A percentile compares a stretch with the other conserved stretches of the same genome.
Conservation (phyloP, 2,113 vertebrate species). For the Triplophysa dalaica region DNA sequence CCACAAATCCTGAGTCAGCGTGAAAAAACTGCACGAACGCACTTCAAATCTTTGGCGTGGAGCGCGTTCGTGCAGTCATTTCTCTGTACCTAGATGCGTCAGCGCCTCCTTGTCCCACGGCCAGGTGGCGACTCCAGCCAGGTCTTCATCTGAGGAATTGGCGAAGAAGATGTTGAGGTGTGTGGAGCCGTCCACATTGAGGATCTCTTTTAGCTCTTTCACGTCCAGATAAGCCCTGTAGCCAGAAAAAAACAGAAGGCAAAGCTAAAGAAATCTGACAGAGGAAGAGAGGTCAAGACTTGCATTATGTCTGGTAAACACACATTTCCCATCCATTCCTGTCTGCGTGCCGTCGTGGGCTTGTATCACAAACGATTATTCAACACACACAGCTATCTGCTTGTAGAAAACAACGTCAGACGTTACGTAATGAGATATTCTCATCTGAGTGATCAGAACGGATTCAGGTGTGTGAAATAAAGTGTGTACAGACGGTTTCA, state of each 20-base stretch:
- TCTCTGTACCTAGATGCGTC: slow-evolving; percentile 87
- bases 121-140: slow-evolving; percentile 97
- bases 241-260: slow-evolving; percentile 5
- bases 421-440: no score
- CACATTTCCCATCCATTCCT: neutral
- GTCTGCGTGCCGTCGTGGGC: no score
- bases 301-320: slow-evolving; percentile 26
- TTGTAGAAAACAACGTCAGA: no score
- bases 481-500: no score
- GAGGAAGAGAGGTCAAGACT: slow-evolving; percentile 8
- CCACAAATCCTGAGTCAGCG: neutral
- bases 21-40: slow-evolving; percentile 16
- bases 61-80: neutral
- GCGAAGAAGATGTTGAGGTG: slow-evolving; percentile 99
- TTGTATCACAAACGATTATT: no score
- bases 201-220: slow-evolving; percentile 94
- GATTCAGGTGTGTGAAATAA: no score
- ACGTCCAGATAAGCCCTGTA: slow-evolving; percentile 94
- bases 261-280: slow-evolving; percentile 4
- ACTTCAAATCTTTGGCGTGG: slow-evolving; percentile 10
- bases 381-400: no score
- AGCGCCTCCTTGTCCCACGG: slow-evolving; percentile 98
- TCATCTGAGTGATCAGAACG: no score
- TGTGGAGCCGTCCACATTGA: slow-evolving; percentile 90
- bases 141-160: slow-evolving; percentile 95